These are phyloP conservation scores for Champsocephalus esox DNA, from an alignment of 2,797 vertebrate species.

Conservation along the genomic window DNA sequence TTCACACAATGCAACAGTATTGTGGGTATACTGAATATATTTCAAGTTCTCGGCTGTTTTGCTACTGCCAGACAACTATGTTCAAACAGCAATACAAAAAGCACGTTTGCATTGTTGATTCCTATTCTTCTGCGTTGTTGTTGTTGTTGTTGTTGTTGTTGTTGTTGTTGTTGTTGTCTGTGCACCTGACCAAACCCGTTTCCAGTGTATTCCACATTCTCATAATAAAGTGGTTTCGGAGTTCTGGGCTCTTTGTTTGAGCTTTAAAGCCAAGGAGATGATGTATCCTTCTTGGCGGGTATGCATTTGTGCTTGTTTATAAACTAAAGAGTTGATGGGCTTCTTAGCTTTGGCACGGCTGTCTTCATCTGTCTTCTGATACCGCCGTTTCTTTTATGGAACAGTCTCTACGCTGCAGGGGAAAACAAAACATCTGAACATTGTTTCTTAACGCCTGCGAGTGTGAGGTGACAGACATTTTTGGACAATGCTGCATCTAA, in stretches of 20 bases:
- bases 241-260: slow-evolving; percentile 48
- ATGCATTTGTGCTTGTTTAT: slow-evolving; percentile 66
- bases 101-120: slow-evolving; percentile 17
- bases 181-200: slow-evolving; percentile 48
- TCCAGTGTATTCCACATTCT: slow-evolving; percentile 31
- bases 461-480: slow-evolving; percentile 12
- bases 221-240: slow-evolving; percentile 55
- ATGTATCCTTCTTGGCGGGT: slow-evolving; percentile 70
- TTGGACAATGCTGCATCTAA: not conserved
- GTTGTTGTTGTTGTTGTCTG: slow-evolving; percentile 21
- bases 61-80: slow-evolving; percentile 32
- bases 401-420: slow-evolving; percentile 27
- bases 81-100: slow-evolving; percentile 37
- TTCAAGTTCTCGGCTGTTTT: slow-evolving; percentile 30
- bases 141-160: slow-evolving; percentile 10
- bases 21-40: slow-evolving; percentile 2
- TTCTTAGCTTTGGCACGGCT: slow-evolving; percentile 57
- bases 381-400: slow-evolving; percentile 23
- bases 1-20: not conserved
- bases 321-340: slow-evolving; percentile 62
- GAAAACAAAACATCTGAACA: slow-evolving; percentile 43
- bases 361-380: slow-evolving; percentile 55
- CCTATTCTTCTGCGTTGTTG: slow-evolving; percentile 43
- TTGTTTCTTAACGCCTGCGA: slow-evolving; percentile 8
- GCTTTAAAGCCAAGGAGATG: slow-evolving; percentile 58